Conservation (phyloP, 2,113 vertebrate species). For the Amphilophus citrinellus region DNA sequence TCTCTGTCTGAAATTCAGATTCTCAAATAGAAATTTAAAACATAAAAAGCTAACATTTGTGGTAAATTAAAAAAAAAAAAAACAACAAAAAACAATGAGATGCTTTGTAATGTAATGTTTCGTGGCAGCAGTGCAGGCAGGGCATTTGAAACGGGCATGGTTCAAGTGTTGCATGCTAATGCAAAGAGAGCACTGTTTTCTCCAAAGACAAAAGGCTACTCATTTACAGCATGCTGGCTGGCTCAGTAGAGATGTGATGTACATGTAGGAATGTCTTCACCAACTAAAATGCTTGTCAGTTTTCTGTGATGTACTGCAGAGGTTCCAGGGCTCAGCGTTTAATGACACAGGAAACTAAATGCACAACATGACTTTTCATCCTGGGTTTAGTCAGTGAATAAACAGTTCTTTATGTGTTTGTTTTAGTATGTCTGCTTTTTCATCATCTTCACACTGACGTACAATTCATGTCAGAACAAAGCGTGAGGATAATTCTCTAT, state of each 20-base stretch:
- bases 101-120: conserved; percentile 32
- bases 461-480: conserved; percentile 50
- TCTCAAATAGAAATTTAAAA: conserved; percentile 10
- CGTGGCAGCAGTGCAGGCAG: conserved; percentile 7
- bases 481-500: conserved; percentile 40
- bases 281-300: conserved; percentile 33
- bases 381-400: conserved; percentile 4
- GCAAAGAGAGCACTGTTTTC: conserved; percentile 60
- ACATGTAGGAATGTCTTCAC: conserved; percentile 12
- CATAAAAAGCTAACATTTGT: not conserved
- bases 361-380: conserved; percentile 25
- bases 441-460: conserved; percentile 40
- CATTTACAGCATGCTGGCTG: conserved; percentile 31
- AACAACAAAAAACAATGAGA: conserved; percentile 8
- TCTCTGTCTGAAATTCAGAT: not conserved
- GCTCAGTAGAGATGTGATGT: conserved; percentile 24
- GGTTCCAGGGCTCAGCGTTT: conserved; percentile 24
- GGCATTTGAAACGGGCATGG: conserved; percentile 10
- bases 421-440: conserved; percentile 13
- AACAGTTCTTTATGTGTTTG: conserved; percentile 27
- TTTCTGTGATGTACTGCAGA: conserved; percentile 27
- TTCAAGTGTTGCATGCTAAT: conserved; percentile 25
- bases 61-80: not conserved
- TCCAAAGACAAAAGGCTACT: conserved; percentile 57
- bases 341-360: conserved; percentile 38